Base-by-base conservation (phyloP, 2,113 vertebrate genomes). In the Sturnus vulgaris region DNA sequence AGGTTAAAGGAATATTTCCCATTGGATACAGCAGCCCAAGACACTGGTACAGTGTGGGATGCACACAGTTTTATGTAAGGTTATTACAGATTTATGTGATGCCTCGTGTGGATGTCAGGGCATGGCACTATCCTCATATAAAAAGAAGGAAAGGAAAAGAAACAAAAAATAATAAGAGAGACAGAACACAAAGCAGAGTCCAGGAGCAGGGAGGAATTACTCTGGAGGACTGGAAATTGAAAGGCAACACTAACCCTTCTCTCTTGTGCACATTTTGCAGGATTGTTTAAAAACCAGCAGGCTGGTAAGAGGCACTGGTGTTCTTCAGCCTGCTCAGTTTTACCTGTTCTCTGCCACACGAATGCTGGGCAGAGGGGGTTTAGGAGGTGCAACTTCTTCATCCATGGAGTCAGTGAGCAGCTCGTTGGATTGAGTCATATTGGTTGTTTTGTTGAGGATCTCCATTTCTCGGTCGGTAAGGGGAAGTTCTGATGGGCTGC, bases 331-430 rank as follows among this genome's bases (percentile, higher is more conserved):
- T 70, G 81, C 27, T 35, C 91, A 86, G 61, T 4, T 13, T 86
- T 96, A 98, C 99, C 99, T 99, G 96, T 99, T 99, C 88, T 99
- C 99, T 31, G 99, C 98, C 94, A 99, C 98, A 82, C 99, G 99
- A 57, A 99, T 98, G 92, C 99, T 99, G 37, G 99, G 99, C 79
- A 99, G 98, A 8, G 99, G 99, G 31, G 99, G 99, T 57, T 99
- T 99, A 53, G 99, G 99, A 56, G 99, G 99, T 5, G 99, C 99
- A 4, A 98, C 96, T 69, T 99, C 99, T 70, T 97, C 98, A 25
- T 99, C 98, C 8, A 96, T 92, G 59, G 96, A 90, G 39, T 99
- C 98, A 10, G 98, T 94, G 73, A 98, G 97, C 4, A 97, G 96
- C 92, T 99, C 99, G 0, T 97, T 88, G 5, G 98, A 97, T n/a